Percentiles rank a stretch among this genome's conserved stretches.
phyloP scores from a whole-genome alignment of 2,113 vertebrate genomes.

The Athene noctua region DNA sequence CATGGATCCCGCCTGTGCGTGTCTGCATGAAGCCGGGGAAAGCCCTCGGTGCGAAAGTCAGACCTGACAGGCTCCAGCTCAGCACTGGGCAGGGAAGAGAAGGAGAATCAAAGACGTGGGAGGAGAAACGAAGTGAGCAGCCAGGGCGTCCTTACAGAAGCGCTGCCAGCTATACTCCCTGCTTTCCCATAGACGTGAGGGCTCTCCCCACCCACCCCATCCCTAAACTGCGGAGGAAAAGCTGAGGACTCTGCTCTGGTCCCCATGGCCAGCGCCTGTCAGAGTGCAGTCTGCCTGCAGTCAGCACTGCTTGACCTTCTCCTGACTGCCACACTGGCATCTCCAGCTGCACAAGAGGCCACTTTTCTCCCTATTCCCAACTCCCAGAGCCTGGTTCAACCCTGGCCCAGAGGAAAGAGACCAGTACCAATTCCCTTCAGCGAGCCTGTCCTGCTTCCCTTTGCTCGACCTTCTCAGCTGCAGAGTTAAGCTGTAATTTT shows the following conservation, averaged over 20 bases:
- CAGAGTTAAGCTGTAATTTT: neutral
- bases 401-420: neutral
- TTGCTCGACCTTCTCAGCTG: neutral
- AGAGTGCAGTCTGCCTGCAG: neutral
- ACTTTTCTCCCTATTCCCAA: neutral
- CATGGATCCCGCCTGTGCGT: neutral
- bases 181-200: neutral
- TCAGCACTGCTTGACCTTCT: neutral
- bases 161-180: neutral
- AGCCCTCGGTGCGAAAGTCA: neutral
- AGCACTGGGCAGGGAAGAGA: slow-evolving; percentile 22
- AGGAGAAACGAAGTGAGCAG: neutral
- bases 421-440: neutral
- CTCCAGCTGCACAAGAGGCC: neutral
- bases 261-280: accelerated
- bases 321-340: neutral
- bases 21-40: slow-evolving; percentile 8
- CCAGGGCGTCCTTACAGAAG: neutral
- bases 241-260: neutral
- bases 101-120: slow-evolving; percentile 19
- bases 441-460: neutral
- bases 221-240: accelerated
- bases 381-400: neutral
- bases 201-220: neutral
- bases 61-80: slow-evolving; percentile 17